A percentile compares a stretch with the other conserved stretches of the same genome.
Evolutionary conservation across 2,797 vertebrate genomes (phyloP).

Genomic region (Chloroceryle amazona): DNA sequence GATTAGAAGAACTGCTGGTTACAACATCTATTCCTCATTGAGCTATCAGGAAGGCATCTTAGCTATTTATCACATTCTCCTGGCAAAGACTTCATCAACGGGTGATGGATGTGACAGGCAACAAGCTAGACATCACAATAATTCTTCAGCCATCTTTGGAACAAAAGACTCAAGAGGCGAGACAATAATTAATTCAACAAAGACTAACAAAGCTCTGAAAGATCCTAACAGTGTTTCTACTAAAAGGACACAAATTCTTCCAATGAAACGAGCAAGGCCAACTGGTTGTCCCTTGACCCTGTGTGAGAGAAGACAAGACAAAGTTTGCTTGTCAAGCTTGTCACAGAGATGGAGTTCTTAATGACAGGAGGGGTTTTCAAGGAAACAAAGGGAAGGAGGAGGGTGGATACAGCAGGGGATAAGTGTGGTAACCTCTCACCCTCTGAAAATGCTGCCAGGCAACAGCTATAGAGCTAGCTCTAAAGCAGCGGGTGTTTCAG

Average conservation of each 20-base stretch:
- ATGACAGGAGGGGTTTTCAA: constrained; percentile 3
- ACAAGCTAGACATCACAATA: not conserved
- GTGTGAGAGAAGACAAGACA: constrained; percentile 22
- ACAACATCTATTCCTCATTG: not conserved
- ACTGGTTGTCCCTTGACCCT: constrained; percentile 43
- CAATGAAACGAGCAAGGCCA: not conserved
- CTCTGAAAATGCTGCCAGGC: constrained; percentile 25
- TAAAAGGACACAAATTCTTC: constrained; percentile 28
- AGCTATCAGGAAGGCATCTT: constrained; percentile 18
- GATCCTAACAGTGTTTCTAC: not conserved
- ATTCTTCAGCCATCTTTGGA: not conserved
- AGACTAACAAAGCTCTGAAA: constrained; percentile 41
- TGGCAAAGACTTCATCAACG: constrained; percentile 3
- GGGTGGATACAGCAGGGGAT: not conserved
- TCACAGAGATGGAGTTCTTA: not conserved
- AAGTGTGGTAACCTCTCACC: constrained; percentile 48
- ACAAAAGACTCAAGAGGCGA: constrained; percentile 14
- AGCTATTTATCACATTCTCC: not conserved
- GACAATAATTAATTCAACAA: constrained; percentile 19
- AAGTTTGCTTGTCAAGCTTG: constrained; percentile 45
- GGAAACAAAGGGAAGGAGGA: constrained; percentile 35
- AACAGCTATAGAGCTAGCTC: not conserved
- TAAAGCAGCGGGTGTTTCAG: not conserved
- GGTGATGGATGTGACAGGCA: constrained; percentile 4
- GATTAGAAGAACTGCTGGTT: not conserved